Conservation (phyloP, 2,888 invertebrate genomes). For the Sinelater perroti region DNA sequence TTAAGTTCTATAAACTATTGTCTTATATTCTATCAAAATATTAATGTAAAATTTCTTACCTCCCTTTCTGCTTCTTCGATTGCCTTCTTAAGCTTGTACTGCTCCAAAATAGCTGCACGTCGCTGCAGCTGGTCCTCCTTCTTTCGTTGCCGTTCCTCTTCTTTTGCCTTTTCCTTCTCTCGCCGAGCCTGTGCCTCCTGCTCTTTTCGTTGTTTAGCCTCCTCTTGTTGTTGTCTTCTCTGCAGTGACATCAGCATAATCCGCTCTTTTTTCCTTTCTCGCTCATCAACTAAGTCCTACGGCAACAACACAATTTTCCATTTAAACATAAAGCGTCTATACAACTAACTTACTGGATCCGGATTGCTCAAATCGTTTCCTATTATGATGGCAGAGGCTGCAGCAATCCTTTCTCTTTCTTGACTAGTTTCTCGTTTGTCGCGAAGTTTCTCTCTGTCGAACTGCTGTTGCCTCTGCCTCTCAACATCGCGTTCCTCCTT, state of each 20-base stretch:
- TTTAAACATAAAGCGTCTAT: background rate
- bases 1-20: background rate
- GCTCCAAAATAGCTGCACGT: slow-evolving; percentile 87
- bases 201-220: slow-evolving; percentile 84
- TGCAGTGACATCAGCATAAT: slow-evolving; percentile 90
- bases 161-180: slow-evolving; percentile 79
- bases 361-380: slow-evolving; percentile 72
- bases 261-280: slow-evolving; percentile 91
- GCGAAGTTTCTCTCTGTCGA: slow-evolving; percentile 58
- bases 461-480: slow-evolving; percentile 38
- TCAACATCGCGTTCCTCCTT: slow-evolving; percentile 59
- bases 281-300: slow-evolving; percentile 86
- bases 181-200: slow-evolving; percentile 78
- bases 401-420: slow-evolving; percentile 58
- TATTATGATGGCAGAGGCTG: slow-evolving; percentile 70
- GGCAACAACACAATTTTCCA: slow-evolving; percentile 34
- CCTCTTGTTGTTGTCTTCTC: slow-evolving; percentile 90
- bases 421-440: slow-evolving; percentile 61
- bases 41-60: slow-evolving; percentile 60
- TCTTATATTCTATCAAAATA: slow-evolving; percentile 1
- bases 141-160: slow-evolving; percentile 78
- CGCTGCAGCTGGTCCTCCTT: slow-evolving; percentile 86
- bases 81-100: slow-evolving; percentile 92
- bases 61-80: slow-evolving; percentile 91
- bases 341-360: slow-evolving; percentile 70